Percentiles rank a stretch among this genome's conserved stretches.
These are phyloP conservation scores for Cliona cf. orientalis DNA, from an alignment of 37 sponge, comb jelly and placozoan species.

Conservation along the genomic window DNA sequence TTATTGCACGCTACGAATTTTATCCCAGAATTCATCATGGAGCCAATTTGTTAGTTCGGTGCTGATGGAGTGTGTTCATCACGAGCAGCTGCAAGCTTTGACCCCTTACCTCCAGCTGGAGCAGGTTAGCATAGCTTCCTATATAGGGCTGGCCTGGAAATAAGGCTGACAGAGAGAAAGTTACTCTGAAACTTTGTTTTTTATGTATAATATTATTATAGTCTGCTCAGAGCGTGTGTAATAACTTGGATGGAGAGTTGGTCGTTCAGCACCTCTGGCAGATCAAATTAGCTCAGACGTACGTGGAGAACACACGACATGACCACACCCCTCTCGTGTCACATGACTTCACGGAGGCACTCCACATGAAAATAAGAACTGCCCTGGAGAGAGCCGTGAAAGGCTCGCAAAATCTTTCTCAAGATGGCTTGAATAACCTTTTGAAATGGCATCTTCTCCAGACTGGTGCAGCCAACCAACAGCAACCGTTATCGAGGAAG, in stretches of 20 bases:
- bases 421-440: no score
- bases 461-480: no score
- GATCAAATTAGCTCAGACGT: conserved; percentile 15
- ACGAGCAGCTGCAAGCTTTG: conserved; percentile 53
- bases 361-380: conserved; percentile 9
- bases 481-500: no score
- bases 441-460: no score
- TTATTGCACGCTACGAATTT: not conserved
- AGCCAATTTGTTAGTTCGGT: conserved; percentile 2
- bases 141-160: no score
- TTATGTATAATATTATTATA: no score
- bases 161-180: no score
- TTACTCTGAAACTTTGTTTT: no score
- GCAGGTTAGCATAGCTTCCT: conserved; percentile 21
- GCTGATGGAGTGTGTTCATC: conserved; percentile 53
- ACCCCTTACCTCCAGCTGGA: conserved; percentile 43
- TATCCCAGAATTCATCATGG: not conserved
- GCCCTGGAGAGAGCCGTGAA: not conserved
- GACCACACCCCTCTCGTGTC: not conserved
- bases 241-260: no score
- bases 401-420: no score
- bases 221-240: no score
- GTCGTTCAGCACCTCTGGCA: conserved; percentile 28
- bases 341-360: not conserved
- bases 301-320: no score